Base-by-base conservation (phyloP, 2,113 vertebrate species). In the Cnemophilus loriae region DNA sequence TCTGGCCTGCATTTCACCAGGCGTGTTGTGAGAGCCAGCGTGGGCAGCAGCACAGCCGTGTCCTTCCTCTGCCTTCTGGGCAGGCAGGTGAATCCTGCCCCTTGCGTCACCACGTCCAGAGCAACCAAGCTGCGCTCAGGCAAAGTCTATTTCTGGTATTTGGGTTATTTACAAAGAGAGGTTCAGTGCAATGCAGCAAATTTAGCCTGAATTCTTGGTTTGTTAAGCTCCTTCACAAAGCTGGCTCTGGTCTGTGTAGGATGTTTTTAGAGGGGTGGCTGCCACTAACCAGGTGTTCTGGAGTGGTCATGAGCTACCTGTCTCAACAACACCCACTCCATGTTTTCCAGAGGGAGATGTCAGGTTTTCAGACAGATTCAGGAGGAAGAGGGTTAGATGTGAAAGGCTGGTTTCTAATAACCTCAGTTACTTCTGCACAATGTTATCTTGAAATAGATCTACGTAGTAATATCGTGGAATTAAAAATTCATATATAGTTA, bases 21-120 rank as follows among this genome's bases (percentile, higher is more conserved):
- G 17, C 1, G 0, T 4, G 6, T 32, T 0, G 0, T 27, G 59
- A 57, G 41, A 46, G 14, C 56, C n/a, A 27, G 11, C 11, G 2
- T 0, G 44, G 64, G 30, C 56, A 84, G 71, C 71, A 76, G 63
- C 42, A 55, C n/a, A 26, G 35, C 1, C 0, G 0, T 41, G 70
- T 53, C 41, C 49, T 75, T 56, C 15, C 18, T 69, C 15, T 0
- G 3, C 19, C 61, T 69, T 5, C n/a, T 21, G 24, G 42, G 49
- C n/a, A 39, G 55, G 64, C 68, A 55, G 53, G 74, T 64, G 69
- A 71, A 35, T 52, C 37, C 46, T 92, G 63, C 28, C 56, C 6
- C 84, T 39, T 6, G 21, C 61, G 52, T 9, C 55, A 23, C 6
- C 71, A 5, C 76, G 41, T 4, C 23, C 68, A 46, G 70, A 73